Evolutionary conservation across 2,797 vertebrate genomes (phyloP).

Genomic region (Petrocephalus schoutedeni): DNA sequence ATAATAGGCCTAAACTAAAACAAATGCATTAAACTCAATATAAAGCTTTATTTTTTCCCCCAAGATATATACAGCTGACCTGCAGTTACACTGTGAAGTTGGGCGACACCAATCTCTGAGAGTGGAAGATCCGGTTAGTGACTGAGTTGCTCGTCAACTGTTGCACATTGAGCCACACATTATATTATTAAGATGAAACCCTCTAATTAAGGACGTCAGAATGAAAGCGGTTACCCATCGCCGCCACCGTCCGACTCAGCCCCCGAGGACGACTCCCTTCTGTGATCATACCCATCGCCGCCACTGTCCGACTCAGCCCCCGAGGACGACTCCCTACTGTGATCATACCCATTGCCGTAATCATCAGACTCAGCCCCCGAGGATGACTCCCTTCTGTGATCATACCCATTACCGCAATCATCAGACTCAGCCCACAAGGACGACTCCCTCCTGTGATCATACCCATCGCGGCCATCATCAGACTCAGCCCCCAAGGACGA

Average conservation of each 20-base stretch:
- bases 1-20: neutral
- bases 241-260: conserved; percentile 54
- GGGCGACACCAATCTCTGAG: neutral
- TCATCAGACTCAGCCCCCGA: no score
- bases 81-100: neutral
- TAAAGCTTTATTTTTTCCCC: neutral
- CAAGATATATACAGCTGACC: neutral
- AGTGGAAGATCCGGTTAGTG: neutral
- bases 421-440: conserved; percentile 42
- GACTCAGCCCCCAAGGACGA: conserved; percentile 47
- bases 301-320: conserved; percentile 28
- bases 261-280: conserved; percentile 46
- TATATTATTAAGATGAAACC: neutral
- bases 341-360: neutral
- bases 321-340: conserved; percentile 44
- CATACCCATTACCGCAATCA: conserved; percentile 53
- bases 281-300: conserved; percentile 25
- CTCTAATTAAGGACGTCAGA: neutral
- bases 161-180: neutral
- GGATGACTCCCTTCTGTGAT: no score
- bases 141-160: neutral
- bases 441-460: no score
- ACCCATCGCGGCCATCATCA: conserved; percentile 50
- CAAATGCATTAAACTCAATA: neutral
- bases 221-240: conserved; percentile 48